A percentile compares a stretch with the other conserved stretches of the same genome.
These are phyloP conservation scores for Standfussiana lucernea DNA, from an alignment of 2,888 invertebrate species.

Conservation along the genomic window DNA sequence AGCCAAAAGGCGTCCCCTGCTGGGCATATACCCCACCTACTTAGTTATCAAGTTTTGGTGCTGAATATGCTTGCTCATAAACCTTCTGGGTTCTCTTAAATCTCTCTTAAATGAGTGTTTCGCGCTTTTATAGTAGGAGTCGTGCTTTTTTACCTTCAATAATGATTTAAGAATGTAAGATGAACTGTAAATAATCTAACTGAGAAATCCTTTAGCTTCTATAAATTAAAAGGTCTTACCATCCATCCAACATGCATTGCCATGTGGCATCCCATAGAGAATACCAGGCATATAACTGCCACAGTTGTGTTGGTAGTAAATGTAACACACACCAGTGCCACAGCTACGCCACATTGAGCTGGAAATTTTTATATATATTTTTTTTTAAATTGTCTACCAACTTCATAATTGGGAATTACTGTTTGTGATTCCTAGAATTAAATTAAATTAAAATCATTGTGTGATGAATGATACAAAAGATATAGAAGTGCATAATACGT, in stretches of 20 bases:
- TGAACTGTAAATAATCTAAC: not conserved
- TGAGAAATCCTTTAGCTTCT: not conserved
- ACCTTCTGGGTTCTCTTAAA: not conserved
- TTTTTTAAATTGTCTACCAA: too few relatives aligned
- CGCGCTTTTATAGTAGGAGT: not conserved
- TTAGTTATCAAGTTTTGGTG: not conserved
- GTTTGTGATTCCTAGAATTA: too few relatives aligned
- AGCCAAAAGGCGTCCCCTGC: not conserved
- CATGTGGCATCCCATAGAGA: slow-evolving; percentile 90
- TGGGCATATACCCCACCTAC: not conserved
- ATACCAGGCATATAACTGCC: slow-evolving; percentile 89
- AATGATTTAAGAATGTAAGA: not conserved
- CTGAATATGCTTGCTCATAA: not conserved
- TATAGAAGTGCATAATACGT: not conserved
- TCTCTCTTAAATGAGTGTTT: not conserved
- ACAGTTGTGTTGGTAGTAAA: slow-evolving; percentile 79
- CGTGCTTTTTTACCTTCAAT: too few relatives aligned
- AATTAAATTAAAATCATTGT: too few relatives aligned
- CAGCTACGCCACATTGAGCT: slow-evolving; percentile 75
- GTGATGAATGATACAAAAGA: not conserved
- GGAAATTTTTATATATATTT: too few relatives aligned
- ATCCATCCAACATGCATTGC: slow-evolving; percentile 91
- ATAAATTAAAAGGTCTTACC: slow-evolving; percentile 67
- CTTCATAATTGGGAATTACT: too few relatives aligned
- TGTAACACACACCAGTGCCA: slow-evolving; percentile 79